A percentile compares a stretch with the other conserved stretches of the same genome.
These are phyloP conservation scores for Spheniscus mendiculus DNA, from an alignment of 2,113 vertebrate species.

Conservation along the genomic window DNA sequence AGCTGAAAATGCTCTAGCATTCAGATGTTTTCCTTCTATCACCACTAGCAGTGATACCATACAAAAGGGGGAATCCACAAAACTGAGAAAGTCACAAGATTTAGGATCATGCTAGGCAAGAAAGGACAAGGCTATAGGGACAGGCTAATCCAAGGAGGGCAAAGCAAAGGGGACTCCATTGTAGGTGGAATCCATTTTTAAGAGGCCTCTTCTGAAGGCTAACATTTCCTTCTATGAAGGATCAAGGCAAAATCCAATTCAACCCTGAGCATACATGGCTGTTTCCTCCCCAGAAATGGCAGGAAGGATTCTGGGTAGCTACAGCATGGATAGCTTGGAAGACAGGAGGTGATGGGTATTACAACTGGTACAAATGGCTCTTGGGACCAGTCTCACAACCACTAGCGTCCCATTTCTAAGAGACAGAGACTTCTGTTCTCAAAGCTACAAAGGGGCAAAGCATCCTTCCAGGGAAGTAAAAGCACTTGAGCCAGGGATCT, in stretches of 20 bases:
- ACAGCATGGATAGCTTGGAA: background rate
- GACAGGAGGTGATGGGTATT: background rate
- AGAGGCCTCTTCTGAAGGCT: background rate
- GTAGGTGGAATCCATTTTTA: background rate
- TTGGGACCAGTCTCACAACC: background rate
- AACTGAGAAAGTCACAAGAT: background rate
- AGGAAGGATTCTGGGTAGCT: background rate
- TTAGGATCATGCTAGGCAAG: background rate
- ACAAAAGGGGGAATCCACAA: background rate
- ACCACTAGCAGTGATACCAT: background rate
- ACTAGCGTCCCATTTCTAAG: background rate
- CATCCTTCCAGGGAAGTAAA: background rate
- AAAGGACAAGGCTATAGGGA: background rate
- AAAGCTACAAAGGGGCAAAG: background rate
- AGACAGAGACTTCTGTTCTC: background rate
- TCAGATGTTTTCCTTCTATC: background rate
- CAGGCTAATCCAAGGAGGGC: background rate
- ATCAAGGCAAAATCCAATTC: slow-evolving; percentile 27
- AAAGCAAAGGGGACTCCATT: background rate
- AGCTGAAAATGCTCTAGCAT: background rate
- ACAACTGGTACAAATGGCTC: background rate
- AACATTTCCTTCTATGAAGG: background rate
- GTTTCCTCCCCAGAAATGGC: background rate
- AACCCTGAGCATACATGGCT: slow-evolving; percentile 9
- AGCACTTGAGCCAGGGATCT: background rate